Evolutionary conservation across 2,888 invertebrate species (phyloP).

Genomic region (Nemotelus pantherinus): DNA sequence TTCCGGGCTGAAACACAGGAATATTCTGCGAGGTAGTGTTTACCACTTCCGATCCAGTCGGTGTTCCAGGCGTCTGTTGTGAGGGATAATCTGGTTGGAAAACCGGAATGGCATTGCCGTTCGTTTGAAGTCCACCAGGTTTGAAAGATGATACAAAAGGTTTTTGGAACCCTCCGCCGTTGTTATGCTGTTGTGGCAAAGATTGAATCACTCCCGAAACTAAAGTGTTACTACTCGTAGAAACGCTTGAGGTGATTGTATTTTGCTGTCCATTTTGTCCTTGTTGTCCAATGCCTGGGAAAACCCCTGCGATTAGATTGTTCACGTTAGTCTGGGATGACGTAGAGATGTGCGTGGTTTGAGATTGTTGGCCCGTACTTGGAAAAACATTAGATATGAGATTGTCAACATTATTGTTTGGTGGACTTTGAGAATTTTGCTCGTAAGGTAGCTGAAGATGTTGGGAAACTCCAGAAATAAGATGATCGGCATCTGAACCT

Average conservation of each 20-base stretch:
- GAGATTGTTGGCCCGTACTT: not conserved
- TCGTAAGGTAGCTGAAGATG: no score
- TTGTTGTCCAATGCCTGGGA: not conserved
- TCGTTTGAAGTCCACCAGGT: not conserved
- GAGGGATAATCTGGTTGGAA: slow-evolving; percentile 17
- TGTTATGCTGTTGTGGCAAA: not conserved
- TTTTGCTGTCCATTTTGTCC: not conserved
- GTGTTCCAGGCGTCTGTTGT: not conserved
- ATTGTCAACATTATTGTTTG: not conserved
- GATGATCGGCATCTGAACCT: no score
- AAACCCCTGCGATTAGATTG: slow-evolving; percentile 14
- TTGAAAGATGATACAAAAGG: not conserved
- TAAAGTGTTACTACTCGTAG: not conserved
- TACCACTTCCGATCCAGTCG: not conserved
- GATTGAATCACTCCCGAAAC: slow-evolving; percentile 30
- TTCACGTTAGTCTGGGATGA: not conserved
- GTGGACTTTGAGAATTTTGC: no score
- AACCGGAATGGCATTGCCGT: slow-evolving; percentile 20
- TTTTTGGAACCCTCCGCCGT: not conserved
- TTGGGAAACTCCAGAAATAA: no score
- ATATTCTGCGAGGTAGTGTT: slow-evolving; percentile 14
- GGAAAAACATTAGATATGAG: not conserved
- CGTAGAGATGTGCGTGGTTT: not conserved
- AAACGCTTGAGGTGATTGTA: not conserved
- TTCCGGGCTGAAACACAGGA: not conserved